These are phyloP conservation scores for Galeruca laticollis DNA, from an alignment of 2,888 invertebrate species.

Conservation along the genomic window DNA sequence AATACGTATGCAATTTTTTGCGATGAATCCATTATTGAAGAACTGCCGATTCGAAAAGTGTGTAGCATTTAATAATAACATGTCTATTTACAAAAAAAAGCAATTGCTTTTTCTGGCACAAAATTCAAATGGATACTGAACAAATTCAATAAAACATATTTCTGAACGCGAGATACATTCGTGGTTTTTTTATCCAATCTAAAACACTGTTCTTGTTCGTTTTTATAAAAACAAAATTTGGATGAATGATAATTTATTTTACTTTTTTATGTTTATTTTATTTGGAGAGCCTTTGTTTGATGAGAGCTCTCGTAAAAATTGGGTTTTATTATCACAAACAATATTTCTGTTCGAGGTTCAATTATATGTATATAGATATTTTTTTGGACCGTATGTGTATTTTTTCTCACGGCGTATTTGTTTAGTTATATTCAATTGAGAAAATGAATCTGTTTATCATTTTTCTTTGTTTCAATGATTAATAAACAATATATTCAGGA, in stretches of 20 bases:
- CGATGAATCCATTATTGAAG: slow-evolving; percentile 41
- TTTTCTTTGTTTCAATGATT: no score
- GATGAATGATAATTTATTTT: slow-evolving; percentile 63
- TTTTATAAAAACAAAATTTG: slow-evolving; percentile 62
- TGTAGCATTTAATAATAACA: slow-evolving; percentile 42
- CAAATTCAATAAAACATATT: slow-evolving; percentile 59
- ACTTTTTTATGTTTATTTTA: slow-evolving; percentile 63
- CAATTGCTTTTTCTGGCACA: slow-evolving; percentile 52
- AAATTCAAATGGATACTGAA: slow-evolving; percentile 53
- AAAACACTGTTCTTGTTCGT: slow-evolving; percentile 59
- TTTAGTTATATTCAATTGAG: slow-evolving; percentile 48
- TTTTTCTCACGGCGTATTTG: slow-evolving; percentile 60
- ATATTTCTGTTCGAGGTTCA: slow-evolving; percentile 65
- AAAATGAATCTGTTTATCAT: no score
- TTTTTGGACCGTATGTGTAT: slow-evolving; percentile 61
- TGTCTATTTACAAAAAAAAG: slow-evolving; percentile 42
- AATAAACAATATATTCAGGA: no score
- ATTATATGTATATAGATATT: slow-evolving; percentile 61
- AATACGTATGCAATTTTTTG: slow-evolving; percentile 33
- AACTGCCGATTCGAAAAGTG: slow-evolving; percentile 34
- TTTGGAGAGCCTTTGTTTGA: slow-evolving; percentile 62
- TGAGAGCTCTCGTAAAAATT: slow-evolving; percentile 66
- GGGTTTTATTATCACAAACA: slow-evolving; percentile 67
- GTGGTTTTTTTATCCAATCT: slow-evolving; percentile 58
- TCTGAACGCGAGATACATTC: slow-evolving; percentile 53